phyloP scores from a whole-genome alignment of 1,140 invertebrate genomes.

The Saccostrea echinata region DNA sequence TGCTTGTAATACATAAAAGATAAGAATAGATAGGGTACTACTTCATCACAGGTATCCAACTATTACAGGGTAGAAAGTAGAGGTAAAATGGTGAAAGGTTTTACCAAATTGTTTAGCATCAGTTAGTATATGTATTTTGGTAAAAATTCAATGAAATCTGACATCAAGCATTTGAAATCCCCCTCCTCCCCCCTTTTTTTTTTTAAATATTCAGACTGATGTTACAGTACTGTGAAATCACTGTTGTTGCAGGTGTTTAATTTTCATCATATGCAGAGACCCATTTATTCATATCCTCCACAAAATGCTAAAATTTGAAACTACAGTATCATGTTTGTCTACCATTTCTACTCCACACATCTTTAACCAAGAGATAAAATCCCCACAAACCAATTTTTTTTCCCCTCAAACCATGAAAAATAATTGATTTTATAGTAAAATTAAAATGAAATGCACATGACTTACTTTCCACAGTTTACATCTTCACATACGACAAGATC shows the following conservation, averaged over 20 bases:
- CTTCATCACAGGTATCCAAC: too few relatives aligned
- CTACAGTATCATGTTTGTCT: background rate
- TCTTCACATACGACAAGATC: slow-evolving; percentile 20
- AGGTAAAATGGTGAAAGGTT: too few relatives aligned
- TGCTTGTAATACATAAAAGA: too few relatives aligned
- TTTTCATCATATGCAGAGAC: background rate
- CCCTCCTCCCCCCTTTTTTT: too few relatives aligned
- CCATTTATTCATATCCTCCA: background rate
- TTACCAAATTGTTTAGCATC: too few relatives aligned
- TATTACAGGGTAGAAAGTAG: too few relatives aligned
- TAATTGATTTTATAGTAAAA: background rate
- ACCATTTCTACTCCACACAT: background rate
- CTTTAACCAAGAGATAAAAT: background rate
- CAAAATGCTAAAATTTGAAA: background rate
- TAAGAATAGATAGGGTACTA: too few relatives aligned
- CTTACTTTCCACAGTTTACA: slow-evolving; percentile 30
- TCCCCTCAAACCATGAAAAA: background rate
- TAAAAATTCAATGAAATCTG: too few relatives aligned
- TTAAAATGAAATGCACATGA: background rate
- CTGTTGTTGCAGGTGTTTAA: background rate
- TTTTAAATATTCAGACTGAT: too few relatives aligned
- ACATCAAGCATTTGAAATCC: too few relatives aligned
- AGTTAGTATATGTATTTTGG: too few relatives aligned
- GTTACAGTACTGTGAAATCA: background rate
- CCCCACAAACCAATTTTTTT: background rate